Percentiles rank a stretch among this genome's conserved stretches.
Evolutionary conservation across 2,888 invertebrate species (phyloP).

Genomic region (Andricus quercusramuli): DNA sequence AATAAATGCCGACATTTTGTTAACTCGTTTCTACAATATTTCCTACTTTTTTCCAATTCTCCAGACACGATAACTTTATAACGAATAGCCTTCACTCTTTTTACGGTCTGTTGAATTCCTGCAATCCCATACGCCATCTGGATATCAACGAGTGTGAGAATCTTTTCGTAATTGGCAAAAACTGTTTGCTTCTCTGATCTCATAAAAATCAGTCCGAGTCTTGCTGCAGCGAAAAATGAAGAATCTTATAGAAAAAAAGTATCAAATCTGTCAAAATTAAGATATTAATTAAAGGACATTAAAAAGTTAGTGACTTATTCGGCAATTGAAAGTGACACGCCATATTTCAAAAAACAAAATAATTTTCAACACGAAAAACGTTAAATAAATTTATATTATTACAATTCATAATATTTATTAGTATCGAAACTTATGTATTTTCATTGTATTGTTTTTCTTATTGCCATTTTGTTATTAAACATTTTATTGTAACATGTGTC

Average conservation of each 20-base stretch:
- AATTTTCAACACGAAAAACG: too few relatives aligned
- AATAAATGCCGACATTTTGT: background rate
- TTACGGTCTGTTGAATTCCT: background rate
- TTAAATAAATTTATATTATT: too few relatives aligned
- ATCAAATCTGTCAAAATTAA: background rate
- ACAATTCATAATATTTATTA: too few relatives aligned
- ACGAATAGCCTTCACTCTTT: slow-evolving; percentile 9
- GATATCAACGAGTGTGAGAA: slow-evolving; percentile 53
- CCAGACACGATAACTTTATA: background rate
- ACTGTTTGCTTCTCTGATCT: background rate
- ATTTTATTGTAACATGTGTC: too few relatives aligned
- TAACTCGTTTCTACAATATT: background rate
- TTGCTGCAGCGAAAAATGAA: background rate
- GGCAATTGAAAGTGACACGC: too few relatives aligned
- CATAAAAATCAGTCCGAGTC: background rate
- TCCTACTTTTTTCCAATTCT: background rate
- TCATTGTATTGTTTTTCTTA: too few relatives aligned
- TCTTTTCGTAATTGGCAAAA: slow-evolving; percentile 23
- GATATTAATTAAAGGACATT: background rate
- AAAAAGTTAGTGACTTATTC: background rate
- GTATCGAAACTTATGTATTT: too few relatives aligned
- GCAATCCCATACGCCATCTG: slow-evolving; percentile 45
- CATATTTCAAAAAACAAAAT: too few relatives aligned
- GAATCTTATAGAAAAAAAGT: background rate
- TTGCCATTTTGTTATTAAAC: too few relatives aligned